These are phyloP conservation scores for Tachina fera DNA, from an alignment of 2,888 invertebrate genomes.

Conservation along the genomic window DNA sequence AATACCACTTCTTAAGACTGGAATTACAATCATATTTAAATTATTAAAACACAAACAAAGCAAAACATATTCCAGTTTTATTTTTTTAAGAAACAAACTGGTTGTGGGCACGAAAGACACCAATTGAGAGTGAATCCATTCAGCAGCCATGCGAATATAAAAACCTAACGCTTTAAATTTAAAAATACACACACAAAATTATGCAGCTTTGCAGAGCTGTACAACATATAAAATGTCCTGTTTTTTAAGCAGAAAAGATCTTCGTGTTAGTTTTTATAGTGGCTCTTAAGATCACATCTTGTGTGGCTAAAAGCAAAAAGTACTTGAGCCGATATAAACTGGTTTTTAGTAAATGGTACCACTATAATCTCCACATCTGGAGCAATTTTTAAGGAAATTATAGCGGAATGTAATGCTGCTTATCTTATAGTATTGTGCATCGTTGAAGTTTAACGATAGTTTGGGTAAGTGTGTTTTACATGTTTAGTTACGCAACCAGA, in stretches of 20 bases:
- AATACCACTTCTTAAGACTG: constrained; percentile 42
- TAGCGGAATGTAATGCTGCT: too few species aligned
- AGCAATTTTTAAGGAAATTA: too few species aligned
- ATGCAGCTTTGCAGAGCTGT: not conserved
- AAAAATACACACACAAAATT: not conserved
- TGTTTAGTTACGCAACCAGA: too few species aligned
- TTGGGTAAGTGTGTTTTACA: too few species aligned
- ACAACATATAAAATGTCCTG: not conserved
- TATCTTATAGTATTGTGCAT: too few species aligned
- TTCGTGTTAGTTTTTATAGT: too few species aligned
- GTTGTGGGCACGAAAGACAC: constrained; percentile 4
- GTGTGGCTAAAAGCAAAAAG: too few species aligned
- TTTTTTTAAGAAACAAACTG: constrained; percentile 21
- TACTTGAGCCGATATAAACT: too few species aligned
- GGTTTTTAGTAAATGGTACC: too few species aligned
- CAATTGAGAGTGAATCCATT: constrained; percentile 59
- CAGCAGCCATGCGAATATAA: constrained; percentile 43
- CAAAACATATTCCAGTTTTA: constrained; percentile 55
- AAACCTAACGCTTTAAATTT: constrained; percentile 4
- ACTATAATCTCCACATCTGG: too few species aligned
- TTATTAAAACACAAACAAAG: constrained; percentile 9
- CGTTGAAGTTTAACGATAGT: too few species aligned
- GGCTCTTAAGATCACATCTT: too few species aligned
- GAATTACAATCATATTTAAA: constrained; percentile 21
- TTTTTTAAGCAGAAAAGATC: not conserved